Conservation (phyloP, 2,113 vertebrate species). For the Sarotherodon lohbergeri region DNA sequence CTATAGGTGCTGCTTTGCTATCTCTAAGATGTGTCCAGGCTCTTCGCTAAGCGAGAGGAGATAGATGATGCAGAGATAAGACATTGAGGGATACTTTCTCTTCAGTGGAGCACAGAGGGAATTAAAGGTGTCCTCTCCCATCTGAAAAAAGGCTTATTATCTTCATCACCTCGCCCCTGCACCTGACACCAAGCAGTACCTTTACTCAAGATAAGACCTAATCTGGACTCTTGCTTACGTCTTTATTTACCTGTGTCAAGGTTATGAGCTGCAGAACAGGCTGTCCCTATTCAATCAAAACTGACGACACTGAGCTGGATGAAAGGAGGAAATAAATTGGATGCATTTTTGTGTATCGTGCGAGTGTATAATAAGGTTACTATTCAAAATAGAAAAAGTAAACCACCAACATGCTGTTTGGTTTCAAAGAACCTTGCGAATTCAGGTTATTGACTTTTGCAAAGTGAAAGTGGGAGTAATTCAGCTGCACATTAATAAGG, state of each 20-base stretch:
- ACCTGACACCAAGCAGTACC: conserved; percentile 60
- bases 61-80: conserved; percentile 64
- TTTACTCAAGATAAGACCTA: conserved; percentile 74
- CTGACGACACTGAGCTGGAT: neutral
- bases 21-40: conserved; percentile 49
- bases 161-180: conserved; percentile 57
- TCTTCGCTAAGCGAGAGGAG: conserved; percentile 49
- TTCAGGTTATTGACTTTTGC: conserved; percentile 13
- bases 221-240: conserved; percentile 68
- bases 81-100: conserved; percentile 57
- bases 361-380: neutral
- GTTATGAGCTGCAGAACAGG: conserved; percentile 50
- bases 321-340: neutral
- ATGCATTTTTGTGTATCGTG: neutral
- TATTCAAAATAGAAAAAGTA: neutral
- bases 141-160: conserved; percentile 62
- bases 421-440: conserved; percentile 4
- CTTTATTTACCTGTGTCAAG: conserved; percentile 70
- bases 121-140: conserved; percentile 67
- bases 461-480: conserved; percentile 27
- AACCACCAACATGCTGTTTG: neutral
- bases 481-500: conserved; percentile 9
- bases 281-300: conserved; percentile 28
- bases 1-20: conserved; percentile 39
- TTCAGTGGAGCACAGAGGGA: conserved; percentile 56